phyloP scores from a whole-genome alignment of 2,797 vertebrate species.

The Lepus oiostolus region DNA sequence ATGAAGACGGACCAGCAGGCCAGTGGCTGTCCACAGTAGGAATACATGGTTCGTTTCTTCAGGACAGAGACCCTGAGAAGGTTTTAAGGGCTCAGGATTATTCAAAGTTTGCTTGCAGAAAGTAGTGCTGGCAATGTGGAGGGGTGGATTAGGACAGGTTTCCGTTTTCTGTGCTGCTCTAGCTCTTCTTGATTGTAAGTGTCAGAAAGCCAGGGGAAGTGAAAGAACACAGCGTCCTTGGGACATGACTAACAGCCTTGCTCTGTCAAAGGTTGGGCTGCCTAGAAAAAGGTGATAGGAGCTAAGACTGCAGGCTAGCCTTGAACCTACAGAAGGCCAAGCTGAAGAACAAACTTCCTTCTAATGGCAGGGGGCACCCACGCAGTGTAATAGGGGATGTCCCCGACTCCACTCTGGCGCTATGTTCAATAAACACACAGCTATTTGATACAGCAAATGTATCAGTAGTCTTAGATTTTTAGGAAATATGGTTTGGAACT shows the following conservation, averaged over 20 bases:
- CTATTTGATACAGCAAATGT: background rate
- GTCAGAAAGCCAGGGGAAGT: background rate
- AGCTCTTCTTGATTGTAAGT: background rate
- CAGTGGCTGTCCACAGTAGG: background rate
- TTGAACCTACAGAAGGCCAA: background rate
- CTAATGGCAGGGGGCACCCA: background rate
- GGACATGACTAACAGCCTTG: background rate
- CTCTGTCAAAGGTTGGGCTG: background rate
- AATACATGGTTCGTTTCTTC: background rate
- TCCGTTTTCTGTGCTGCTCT: background rate
- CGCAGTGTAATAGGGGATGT: background rate
- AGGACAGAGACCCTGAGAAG: background rate
- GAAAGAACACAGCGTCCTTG: conserved; percentile 10
- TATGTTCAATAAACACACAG: background rate
- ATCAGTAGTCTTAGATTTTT: background rate
- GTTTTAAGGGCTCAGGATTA: background rate
- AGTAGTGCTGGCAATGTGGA: background rate
- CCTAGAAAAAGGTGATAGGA: background rate
- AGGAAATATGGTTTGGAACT: background rate
- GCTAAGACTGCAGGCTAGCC: background rate
- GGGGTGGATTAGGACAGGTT: background rate
- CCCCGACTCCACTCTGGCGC: background rate
- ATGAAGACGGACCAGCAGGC: background rate
- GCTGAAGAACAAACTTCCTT: background rate
- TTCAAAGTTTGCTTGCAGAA: background rate